Evolutionary conservation across 2,888 invertebrate genomes (phyloP).

Genomic region (Clivina fossor): DNA sequence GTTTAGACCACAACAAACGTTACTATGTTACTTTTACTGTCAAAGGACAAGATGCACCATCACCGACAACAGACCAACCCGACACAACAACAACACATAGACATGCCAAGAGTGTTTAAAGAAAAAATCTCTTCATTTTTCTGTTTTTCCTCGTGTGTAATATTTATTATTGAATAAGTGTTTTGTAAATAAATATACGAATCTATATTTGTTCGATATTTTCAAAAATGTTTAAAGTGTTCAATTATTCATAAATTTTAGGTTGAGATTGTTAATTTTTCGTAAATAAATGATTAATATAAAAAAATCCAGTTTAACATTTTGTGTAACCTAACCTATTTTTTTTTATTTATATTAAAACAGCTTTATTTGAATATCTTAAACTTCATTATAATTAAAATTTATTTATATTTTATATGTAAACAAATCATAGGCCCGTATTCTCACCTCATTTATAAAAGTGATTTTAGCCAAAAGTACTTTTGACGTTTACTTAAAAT

Average conservation of each 20-base stretch:
- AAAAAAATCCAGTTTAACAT: no score
- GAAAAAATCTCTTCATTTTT: constrained; percentile 4
- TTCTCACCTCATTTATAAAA: no score
- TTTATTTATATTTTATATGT: no score
- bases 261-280: neutral
- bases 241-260: neutral
- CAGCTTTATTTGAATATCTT: no score
- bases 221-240: neutral
- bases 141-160: neutral
- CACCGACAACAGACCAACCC: constrained; percentile 47
- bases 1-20: constrained; percentile 83
- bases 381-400: no score
- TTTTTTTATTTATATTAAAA: no score
- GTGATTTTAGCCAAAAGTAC: no score
- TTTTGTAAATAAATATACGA: constrained; percentile 1
- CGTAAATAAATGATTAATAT: no score
- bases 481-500: no score
- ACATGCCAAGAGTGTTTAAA: constrained; percentile 54
- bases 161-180: neutral
- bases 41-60: constrained; percentile 68
- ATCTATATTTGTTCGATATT: neutral
- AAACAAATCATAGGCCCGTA: no score
- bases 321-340: no score
- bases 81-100: constrained; percentile 47
- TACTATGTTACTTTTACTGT: constrained; percentile 93